Conservation (phyloP, 2,888 invertebrate species). For the Cylindroiulus punctatus region DNA sequence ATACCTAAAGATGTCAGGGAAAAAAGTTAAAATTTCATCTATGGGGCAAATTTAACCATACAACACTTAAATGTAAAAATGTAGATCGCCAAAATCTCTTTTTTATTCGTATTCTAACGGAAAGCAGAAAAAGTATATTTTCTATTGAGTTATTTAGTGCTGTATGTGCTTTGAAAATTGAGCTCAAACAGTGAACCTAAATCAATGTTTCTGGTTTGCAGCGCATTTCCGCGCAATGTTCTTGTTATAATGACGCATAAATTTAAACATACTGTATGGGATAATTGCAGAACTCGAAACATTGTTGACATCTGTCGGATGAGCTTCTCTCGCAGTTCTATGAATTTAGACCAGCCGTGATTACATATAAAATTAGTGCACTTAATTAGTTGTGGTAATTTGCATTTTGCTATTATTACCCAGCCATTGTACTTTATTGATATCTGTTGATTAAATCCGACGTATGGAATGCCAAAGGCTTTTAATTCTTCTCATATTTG, state of each 20-base stretch:
- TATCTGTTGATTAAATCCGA: neutral
- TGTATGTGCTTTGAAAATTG: no score
- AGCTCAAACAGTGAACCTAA: neutral
- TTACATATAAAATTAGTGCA: neutral
- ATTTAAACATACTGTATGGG: neutral
- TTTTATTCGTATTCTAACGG: no score
- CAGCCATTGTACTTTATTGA: neutral
- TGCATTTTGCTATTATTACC: neutral
- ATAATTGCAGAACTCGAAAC: neutral
- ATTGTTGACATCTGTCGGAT: neutral
- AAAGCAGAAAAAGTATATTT: no score
- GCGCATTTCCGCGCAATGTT: neutral
- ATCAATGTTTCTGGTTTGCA: neutral
- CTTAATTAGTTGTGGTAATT: constrained; percentile 16
- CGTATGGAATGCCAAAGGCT: neutral
- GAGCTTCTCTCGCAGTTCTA: neutral
- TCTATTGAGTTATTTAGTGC: no score
- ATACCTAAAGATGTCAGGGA: no score
- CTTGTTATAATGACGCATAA: neutral
- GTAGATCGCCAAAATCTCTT: no score
- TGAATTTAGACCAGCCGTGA: neutral
- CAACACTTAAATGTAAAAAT: no score
- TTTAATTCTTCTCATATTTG: neutral
- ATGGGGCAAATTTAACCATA: no score
- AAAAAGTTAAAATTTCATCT: no score